Percentiles rank a stretch among this genome's conserved stretches.
Evolutionary conservation across 2,797 vertebrate species (phyloP).

Genomic region (Lutjanus campechanus): DNA sequence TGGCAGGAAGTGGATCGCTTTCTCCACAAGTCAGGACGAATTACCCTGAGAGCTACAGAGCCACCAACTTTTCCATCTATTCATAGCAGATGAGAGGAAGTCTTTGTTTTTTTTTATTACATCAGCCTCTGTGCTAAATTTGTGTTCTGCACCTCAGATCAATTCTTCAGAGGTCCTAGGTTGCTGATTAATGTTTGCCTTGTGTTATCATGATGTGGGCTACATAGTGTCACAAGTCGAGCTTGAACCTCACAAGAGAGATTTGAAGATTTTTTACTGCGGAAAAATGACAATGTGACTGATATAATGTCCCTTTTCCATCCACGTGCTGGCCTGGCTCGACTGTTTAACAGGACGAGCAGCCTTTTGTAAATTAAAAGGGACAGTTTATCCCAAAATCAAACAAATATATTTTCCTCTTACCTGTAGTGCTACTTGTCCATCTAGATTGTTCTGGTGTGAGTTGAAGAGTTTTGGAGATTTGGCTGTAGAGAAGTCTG

Average conservation of each 20-base stretch:
- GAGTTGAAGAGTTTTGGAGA: too few species aligned
- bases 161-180: slow-evolving; percentile 13
- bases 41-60: slow-evolving; percentile 48
- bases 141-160: slow-evolving; percentile 21
- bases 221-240: neutral
- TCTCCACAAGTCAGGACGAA: slow-evolving; percentile 51
- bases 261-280: neutral
- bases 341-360: too few species aligned
- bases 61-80: slow-evolving; percentile 47
- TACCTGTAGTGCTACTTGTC: too few species aligned
- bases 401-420: too few species aligned
- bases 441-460: too few species aligned
- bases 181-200: slow-evolving; percentile 11
- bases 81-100: slow-evolving; percentile 50
- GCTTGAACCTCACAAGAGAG: slow-evolving; percentile 7
- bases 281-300: neutral
- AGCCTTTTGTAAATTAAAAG: too few species aligned
- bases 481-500: too few species aligned
- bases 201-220: neutral
- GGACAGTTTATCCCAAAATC: too few species aligned
- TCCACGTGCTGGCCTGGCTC: too few species aligned
- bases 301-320: neutral
- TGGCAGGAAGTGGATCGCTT: slow-evolving; percentile 68
- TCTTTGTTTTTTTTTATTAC: slow-evolving; percentile 34
- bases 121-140: slow-evolving; percentile 43